A percentile compares a stretch with the other conserved stretches of the same genome.
phyloP scores from a whole-genome alignment of 2,113 vertebrate species.

The Zeus faber region DNA sequence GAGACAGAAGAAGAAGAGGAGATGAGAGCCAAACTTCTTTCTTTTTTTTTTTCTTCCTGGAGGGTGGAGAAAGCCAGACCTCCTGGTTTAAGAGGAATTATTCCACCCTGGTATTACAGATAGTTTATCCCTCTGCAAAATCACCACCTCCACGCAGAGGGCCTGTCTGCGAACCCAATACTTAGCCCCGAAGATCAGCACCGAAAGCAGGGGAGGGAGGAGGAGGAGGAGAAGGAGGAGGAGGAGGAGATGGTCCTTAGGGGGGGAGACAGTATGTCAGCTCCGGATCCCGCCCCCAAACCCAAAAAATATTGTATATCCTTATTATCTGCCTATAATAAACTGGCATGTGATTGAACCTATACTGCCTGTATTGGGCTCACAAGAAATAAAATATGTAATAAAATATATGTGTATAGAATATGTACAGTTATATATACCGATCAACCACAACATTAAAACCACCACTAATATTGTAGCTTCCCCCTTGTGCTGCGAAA shows the following conservation, averaged over 20 bases:
- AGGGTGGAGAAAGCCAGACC: slow-evolving; percentile 69
- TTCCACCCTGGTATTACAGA: slow-evolving; percentile 89
- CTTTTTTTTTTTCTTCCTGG: slow-evolving; percentile 32
- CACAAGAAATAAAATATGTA: no score
- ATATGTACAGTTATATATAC: no score
- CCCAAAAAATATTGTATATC: no score
- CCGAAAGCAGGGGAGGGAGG: slow-evolving; percentile 32
- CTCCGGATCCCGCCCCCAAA: no score
- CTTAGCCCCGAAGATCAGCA: slow-evolving; percentile 72
- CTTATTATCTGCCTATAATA: no score
- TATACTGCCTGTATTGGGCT: no score
- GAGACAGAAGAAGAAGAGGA: not conserved
- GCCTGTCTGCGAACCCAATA: slow-evolving; percentile 78
- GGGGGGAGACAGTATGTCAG: not conserved
- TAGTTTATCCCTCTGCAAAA: slow-evolving; percentile 89
- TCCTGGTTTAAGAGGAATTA: slow-evolving; percentile 82
- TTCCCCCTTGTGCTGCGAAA: no score
- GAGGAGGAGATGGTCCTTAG: not conserved
- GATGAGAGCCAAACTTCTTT: slow-evolving; percentile 26
- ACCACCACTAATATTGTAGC: no score
- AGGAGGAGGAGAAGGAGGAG: slow-evolving; percentile 26
- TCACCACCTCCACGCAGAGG: slow-evolving; percentile 81
- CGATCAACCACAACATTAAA: no score
- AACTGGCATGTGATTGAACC: no score
- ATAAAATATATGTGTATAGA: no score